Percentiles rank a stretch among this genome's conserved stretches.
phyloP scores from a whole-genome alignment of 2,797 vertebrate genomes.

The Brotula barbata region DNA sequence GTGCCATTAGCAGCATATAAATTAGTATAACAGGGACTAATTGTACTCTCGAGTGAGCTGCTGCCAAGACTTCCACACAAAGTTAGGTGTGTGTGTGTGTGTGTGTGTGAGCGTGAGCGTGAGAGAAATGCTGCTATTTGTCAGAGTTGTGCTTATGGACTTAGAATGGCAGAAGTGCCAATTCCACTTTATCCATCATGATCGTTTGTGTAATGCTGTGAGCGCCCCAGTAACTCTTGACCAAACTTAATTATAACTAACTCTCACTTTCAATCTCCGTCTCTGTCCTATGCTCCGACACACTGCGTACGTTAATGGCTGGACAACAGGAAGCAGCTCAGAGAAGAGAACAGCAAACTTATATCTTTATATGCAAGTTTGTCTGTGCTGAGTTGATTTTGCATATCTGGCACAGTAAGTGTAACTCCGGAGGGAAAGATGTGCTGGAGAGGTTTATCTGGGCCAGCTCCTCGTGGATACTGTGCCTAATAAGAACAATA shows the following conservation, averaged over 20 bases:
- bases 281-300: constrained; percentile 7
- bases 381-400: constrained; percentile 58
- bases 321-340: constrained; percentile 32
- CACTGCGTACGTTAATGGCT: constrained; percentile 42
- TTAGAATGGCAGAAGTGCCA: constrained; percentile 36
- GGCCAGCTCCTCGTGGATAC: constrained; percentile 70
- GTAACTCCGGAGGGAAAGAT: constrained; percentile 63
- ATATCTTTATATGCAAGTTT: constrained; percentile 44
- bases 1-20: constrained; percentile 4
- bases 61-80: constrained; percentile 21
- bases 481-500: constrained; percentile 65
- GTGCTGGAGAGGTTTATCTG: constrained; percentile 72
- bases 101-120: constrained; percentile 3
- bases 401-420: constrained; percentile 68
- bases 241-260: constrained; percentile 54
- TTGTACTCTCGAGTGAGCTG: constrained; percentile 24
- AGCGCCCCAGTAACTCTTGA: constrained; percentile 45
- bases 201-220: constrained; percentile 46
- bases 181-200: constrained; percentile 54
- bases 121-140: constrained; percentile 1
- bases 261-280: constrained; percentile 14
- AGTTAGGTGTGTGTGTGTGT: constrained; percentile 1
- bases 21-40: constrained; percentile 13
- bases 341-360: constrained; percentile 44
- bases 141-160: constrained; percentile 20